These are phyloP conservation scores for Centropus bengalensis DNA, from an alignment of 2,113 vertebrate genomes.

Conservation along the genomic window DNA sequence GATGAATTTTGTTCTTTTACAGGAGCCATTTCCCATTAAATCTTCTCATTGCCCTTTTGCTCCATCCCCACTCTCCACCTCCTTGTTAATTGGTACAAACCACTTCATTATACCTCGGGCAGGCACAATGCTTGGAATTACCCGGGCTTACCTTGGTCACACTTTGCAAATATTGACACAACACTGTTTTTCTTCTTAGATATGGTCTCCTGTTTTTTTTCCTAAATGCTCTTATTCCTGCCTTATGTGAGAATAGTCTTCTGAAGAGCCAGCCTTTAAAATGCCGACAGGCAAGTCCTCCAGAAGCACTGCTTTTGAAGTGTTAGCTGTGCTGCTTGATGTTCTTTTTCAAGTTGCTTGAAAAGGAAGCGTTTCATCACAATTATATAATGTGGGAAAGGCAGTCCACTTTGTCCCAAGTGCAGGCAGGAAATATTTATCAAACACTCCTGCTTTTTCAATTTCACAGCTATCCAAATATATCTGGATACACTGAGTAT, in stretches of 20 bases:
- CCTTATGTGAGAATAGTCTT: not conserved
- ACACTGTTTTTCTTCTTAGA: not conserved
- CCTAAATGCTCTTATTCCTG: not conserved
- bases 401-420: constrained; percentile 5
- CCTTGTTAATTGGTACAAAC: not conserved
- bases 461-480: constrained; percentile 9
- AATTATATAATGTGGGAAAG: not conserved
- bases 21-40: not conserved
- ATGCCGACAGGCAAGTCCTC: not conserved
- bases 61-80: not conserved
- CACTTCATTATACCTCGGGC: not conserved
- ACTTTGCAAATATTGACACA: constrained; percentile 40
- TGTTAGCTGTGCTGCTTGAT: not conserved
- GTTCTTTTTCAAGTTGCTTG: constrained; percentile 7
- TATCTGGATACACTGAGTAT: not conserved
- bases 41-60: not conserved
- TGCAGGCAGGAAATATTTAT: constrained; percentile 32
- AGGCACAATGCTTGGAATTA: not conserved
- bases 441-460: not conserved
- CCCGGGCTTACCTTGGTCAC: not conserved
- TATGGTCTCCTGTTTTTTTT: not conserved
- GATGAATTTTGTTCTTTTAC: not conserved
- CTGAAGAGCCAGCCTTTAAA: not conserved
- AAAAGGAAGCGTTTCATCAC: not conserved
- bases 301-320: not conserved